Percentiles rank a stretch among this genome's conserved stretches.
Conservation (phyloP, 2,113 vertebrate species). For the Jacana jacana region DNA sequence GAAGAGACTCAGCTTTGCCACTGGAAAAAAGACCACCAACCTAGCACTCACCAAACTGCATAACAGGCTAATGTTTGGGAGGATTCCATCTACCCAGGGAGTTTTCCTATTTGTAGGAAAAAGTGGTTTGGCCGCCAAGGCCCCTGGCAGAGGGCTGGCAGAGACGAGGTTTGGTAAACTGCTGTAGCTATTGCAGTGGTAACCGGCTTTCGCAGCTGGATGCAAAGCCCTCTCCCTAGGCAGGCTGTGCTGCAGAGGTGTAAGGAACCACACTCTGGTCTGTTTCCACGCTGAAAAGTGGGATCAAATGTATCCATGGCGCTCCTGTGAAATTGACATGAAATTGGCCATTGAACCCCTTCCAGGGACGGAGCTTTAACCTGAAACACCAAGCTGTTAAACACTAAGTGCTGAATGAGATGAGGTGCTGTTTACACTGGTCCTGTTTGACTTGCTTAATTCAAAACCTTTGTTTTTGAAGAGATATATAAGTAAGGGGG, state of each 20-base stretch:
- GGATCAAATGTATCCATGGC: fast-evolving
- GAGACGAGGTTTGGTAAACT: neutral
- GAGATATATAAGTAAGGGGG: neutral
- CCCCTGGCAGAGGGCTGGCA: neutral
- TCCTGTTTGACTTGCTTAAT: neutral
- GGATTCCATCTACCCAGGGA: fast-evolving
- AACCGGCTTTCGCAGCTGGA: neutral
- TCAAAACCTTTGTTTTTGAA: neutral
- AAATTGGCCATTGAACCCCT: neutral
- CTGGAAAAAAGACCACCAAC: neutral
- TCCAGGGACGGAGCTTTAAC: neutral
- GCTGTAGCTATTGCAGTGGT: fast-evolving
- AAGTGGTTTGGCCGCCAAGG: neutral
- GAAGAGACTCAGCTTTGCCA: fast-evolving
- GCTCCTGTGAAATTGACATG: neutral
- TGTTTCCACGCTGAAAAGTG: neutral
- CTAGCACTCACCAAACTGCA: fast-evolving
- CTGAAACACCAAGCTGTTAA: neutral
- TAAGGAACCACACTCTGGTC: fast-evolving
- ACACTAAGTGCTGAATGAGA: neutral
- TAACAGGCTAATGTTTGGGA: neutral
- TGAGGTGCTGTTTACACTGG: neutral
- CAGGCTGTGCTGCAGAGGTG: neutral
- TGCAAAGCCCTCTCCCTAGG: neutral
- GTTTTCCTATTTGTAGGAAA: neutral